A percentile compares a stretch with the other conserved stretches of the same genome.
phyloP scores from a whole-genome alignment of 1,140 invertebrate species.

The Globodera ellingtonae region DNA sequence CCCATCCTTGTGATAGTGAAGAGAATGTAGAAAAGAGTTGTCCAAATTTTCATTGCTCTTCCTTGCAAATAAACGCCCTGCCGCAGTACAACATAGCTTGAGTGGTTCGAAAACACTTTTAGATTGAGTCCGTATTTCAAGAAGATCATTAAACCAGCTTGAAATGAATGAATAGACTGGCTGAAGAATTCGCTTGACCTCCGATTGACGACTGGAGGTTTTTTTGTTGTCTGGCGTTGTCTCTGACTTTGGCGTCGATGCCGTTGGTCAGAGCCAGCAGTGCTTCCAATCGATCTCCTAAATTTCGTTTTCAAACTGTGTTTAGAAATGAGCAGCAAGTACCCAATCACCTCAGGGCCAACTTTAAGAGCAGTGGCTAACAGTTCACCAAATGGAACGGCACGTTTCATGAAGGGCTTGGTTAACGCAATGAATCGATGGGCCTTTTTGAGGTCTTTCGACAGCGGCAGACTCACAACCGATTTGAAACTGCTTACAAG shows the following conservation, averaged over 20 bases:
- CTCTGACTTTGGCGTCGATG: neutral
- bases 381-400: neutral
- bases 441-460: neutral
- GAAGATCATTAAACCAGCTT: neutral
- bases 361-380: neutral
- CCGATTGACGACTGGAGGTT: neutral
- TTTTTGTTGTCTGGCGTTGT: neutral
- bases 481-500: neutral
- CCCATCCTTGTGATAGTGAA: neutral
- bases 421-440: neutral
- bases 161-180: neutral
- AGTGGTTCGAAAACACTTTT: no score
- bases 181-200: neutral
- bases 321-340: neutral
- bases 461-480: neutral
- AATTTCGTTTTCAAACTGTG: neutral
- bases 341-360: neutral
- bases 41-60: neutral
- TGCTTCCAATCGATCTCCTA: neutral
- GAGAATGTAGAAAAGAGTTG: neutral
- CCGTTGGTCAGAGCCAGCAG: neutral
- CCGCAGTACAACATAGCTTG: no score
- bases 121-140: no score
- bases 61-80: no score
- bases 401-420: neutral